Evolutionary conservation across 1,140 invertebrate genomes (phyloP).

Genomic region (Lineus longissimus): DNA sequence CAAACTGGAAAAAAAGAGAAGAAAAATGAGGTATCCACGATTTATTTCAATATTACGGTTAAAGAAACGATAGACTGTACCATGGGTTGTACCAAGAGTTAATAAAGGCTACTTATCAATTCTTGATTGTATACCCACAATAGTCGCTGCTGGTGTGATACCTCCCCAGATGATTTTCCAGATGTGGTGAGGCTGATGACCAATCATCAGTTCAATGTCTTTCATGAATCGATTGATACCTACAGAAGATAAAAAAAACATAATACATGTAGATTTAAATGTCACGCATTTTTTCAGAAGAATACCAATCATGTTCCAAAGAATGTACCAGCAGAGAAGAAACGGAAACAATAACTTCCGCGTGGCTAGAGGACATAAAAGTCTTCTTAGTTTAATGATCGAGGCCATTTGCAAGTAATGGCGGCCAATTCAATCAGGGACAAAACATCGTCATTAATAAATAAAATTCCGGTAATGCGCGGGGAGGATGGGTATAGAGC

Average conservation of each 20-base stretch:
- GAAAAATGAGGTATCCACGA: background rate
- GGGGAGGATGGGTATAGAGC: too few species aligned
- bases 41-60: background rate
- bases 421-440: background rate
- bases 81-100: too few species aligned
- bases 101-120: too few species aligned
- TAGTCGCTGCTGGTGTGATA: background rate
- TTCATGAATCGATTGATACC: background rate
- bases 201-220: background rate
- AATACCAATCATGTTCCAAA: too few species aligned
- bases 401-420: background rate
- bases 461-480: too few species aligned
- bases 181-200: background rate
- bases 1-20: constrained; percentile 63
- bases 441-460: too few species aligned
- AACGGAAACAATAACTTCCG: too few species aligned
- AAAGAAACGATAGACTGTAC: background rate
- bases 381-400: background rate
- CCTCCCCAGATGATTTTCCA: background rate
- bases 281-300: background rate
- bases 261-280: background rate
- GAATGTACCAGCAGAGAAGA: too few species aligned
- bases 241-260: background rate
- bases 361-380: background rate
- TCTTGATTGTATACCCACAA: too few species aligned